Conservation (phyloP, 2,888 invertebrate species). For the Hermaeophaga mercurialis region DNA sequence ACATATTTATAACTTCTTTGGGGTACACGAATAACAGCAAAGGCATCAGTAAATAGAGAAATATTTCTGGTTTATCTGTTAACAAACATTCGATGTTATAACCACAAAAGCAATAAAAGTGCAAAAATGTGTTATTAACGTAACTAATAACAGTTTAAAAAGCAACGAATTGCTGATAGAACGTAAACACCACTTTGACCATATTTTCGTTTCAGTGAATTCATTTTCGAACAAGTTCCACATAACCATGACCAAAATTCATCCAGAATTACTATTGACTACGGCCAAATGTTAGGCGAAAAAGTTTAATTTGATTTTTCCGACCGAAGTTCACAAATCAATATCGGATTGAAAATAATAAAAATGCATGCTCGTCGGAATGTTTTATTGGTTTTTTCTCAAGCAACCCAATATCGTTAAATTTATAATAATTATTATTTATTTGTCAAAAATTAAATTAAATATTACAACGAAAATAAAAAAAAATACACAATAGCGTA, state of each 20-base stretch:
- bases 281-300: not conserved
- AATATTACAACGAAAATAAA: too few relatives aligned
- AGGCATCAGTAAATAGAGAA: too few relatives aligned
- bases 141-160: not conserved
- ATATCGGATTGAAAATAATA: conserved; percentile 3
- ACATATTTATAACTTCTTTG: too few relatives aligned
- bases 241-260: not conserved
- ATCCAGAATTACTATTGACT: not conserved
- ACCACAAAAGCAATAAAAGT: conserved; percentile 1
- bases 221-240: not conserved
- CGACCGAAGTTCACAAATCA: not conserved
- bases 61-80: too few relatives aligned
- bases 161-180: not conserved
- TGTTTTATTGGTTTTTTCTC: too few relatives aligned
- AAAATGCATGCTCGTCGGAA: not conserved
- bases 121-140: not conserved
- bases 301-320: conserved; percentile 6
- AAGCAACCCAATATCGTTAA: too few relatives aligned
- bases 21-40: too few relatives aligned
- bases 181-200: not conserved
- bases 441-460: too few relatives aligned
- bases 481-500: too few relatives aligned
- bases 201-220: not conserved
- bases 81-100: too few relatives aligned
- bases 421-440: too few relatives aligned